Evolutionary conservation across 2,797 vertebrate species (phyloP).

Genomic region (Rhynchonycteris naso): DNA sequence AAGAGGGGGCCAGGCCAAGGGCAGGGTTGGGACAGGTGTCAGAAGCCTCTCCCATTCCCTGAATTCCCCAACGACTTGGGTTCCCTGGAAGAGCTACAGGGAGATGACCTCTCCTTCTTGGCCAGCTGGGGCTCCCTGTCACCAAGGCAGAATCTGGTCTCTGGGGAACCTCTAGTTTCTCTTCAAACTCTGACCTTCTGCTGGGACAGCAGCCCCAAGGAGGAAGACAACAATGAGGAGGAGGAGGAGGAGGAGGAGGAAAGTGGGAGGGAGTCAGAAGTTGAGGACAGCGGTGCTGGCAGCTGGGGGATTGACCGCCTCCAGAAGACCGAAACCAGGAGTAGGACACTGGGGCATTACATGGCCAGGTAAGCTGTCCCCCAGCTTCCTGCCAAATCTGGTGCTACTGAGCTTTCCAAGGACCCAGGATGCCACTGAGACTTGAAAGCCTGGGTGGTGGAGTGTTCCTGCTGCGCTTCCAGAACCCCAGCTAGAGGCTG

Average conservation of each 20-base stretch:
- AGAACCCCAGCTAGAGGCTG: background rate
- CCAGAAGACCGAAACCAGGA: background rate
- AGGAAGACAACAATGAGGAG: background rate
- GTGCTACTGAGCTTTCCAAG: background rate
- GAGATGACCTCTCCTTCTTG: background rate
- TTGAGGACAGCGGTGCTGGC: background rate
- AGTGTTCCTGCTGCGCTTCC: background rate
- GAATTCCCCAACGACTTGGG: background rate
- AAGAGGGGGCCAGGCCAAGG: background rate
- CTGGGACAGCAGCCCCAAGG: constrained; percentile 71
- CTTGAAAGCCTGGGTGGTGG: background rate
- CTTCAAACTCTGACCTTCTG: constrained; percentile 73
- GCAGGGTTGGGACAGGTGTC: fast-evolving
- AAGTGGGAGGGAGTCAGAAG: background rate
- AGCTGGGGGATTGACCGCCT: background rate
- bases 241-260: background rate
- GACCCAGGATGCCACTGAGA: background rate
- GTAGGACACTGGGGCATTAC: constrained; percentile 31
- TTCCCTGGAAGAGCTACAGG: background rate
- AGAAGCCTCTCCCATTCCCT: background rate
- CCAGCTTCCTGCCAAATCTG: background rate
- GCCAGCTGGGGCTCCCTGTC: background rate
- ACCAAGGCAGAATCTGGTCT: background rate
- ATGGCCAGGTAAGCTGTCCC: constrained; percentile 68
- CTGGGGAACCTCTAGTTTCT: constrained; percentile 53